These are phyloP conservation scores for Capreolus pygargus DNA, from an alignment of 2,113 vertebrate genomes.

Conservation along the genomic window DNA sequence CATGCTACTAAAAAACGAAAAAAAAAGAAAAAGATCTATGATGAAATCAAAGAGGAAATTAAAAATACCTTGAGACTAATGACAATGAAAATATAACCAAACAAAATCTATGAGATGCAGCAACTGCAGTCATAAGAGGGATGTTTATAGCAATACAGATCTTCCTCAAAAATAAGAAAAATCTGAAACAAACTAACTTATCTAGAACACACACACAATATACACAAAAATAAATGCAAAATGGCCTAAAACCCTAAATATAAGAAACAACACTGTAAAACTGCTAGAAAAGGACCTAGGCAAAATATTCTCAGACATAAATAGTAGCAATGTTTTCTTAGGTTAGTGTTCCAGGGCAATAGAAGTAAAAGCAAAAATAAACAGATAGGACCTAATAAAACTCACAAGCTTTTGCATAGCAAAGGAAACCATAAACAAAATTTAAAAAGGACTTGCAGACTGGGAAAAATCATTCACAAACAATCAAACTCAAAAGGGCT, in stretches of 20 bases:
- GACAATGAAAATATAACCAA: neutral
- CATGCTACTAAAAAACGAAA: neutral
- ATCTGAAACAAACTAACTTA: neutral
- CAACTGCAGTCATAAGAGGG: neutral
- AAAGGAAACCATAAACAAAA: neutral
- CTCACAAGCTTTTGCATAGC: neutral
- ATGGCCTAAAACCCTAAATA: neutral
- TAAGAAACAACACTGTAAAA: neutral
- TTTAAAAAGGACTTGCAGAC: neutral
- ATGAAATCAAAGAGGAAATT: neutral
- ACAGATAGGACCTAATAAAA: neutral
- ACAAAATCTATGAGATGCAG: neutral
- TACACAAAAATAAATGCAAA: neutral
- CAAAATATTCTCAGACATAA: neutral
- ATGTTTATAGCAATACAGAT: neutral
- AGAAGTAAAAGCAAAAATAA: neutral
- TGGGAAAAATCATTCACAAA: neutral
- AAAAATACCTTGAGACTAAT: neutral
- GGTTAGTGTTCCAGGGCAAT: neutral
- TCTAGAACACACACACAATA: neutral
- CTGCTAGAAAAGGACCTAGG: neutral
- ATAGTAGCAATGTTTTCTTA: neutral
- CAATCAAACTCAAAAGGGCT: neutral
- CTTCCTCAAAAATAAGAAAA: neutral
- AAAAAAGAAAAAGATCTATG: neutral